Evolutionary conservation across 2,797 vertebrate species (phyloP), one percentile per base, ranked within the genome.

Genomic region (Prionace glauca): DNA sequence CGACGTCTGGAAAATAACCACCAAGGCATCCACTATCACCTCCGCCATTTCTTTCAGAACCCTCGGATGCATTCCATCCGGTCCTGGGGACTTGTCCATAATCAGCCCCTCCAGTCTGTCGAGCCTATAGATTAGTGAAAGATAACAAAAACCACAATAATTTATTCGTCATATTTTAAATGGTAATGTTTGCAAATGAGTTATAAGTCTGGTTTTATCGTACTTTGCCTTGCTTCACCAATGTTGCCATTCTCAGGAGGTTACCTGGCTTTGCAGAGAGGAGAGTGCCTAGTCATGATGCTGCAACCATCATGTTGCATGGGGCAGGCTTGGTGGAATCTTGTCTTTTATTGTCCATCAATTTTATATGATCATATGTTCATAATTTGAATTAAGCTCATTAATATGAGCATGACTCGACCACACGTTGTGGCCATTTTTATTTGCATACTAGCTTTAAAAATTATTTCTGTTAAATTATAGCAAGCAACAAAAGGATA

Each of bases 391-490:
- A 18, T 91, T 14, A 91, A 91, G 32, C 32, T 32, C 14, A 65
- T 20, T 32, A 16, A 91, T 65, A 20, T 65, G 29, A 91, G 60
- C 60, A 32, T 20, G 18, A 69, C 12, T 60, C 20, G 32, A 32
- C 16, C 60, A 16, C 32, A n/a, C 29, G 0, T 62, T 91, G 26
- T 91, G 60, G 88, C 56, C 26, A 62, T 91, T 91, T 84, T 91
- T 65, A 91, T 91, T n/a, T 91, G 50, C 16, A 62, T 62, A 65
- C 5, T 7, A 18, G 14, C n/a, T n/a, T 91, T 65, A 65, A 65
- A 91, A 91, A 65, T 91, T 29, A 65, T 91, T 87, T 87, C 56
- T 90, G 56, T 62, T n/a, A 60, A 84, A 65, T n/a, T 91, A 32
- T 65, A 32, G n/a, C 20, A 36, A 84, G 36, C 36, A 45, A 65